These are phyloP conservation scores for Oryzias dopingdopingensis DNA, from an alignment of 2,797 vertebrate species.

Conservation along the genomic window DNA sequence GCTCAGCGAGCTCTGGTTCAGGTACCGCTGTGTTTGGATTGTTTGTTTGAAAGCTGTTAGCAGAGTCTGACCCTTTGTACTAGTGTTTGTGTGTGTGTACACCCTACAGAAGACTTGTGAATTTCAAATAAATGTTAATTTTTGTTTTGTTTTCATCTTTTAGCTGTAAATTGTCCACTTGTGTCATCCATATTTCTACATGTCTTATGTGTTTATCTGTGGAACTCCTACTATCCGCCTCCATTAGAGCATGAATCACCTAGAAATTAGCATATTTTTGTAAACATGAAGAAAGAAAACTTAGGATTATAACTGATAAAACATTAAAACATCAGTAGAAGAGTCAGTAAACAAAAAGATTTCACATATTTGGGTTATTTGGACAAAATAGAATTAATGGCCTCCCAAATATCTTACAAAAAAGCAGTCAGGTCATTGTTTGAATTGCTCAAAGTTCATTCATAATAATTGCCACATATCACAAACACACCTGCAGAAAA, in stretches of 20 bases:
- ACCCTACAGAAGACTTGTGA: not conserved
- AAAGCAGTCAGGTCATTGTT: no score
- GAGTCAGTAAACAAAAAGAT: not conserved
- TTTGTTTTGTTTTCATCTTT: not conserved
- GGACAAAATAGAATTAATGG: no score
- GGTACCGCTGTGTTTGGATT: constrained; percentile 31
- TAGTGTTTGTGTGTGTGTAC: not conserved
- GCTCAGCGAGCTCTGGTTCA: constrained; percentile 66
- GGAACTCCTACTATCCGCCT: constrained; percentile 1
- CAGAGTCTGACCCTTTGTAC: not conserved
- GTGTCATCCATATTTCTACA: constrained; percentile 7
- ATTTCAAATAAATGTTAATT: not conserved
- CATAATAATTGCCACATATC: no score
- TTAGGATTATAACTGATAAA: not conserved
- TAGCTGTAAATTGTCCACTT: not conserved
- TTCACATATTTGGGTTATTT: no score
- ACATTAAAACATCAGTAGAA: not conserved
- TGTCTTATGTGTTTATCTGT: constrained; percentile 2
- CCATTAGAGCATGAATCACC: constrained; percentile 7
- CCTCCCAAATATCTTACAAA: no score
- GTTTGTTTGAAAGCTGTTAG: not conserved
- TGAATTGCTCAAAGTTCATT: no score
- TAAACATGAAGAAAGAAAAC: constrained; percentile 11
- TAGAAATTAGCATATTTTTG: constrained; percentile 15
- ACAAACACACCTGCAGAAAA: no score